Percentiles rank a stretch among this genome's conserved stretches.
These are phyloP conservation scores for Nymphalis urticae DNA, from an alignment of 2,888 invertebrate genomes.

Conservation along the genomic window DNA sequence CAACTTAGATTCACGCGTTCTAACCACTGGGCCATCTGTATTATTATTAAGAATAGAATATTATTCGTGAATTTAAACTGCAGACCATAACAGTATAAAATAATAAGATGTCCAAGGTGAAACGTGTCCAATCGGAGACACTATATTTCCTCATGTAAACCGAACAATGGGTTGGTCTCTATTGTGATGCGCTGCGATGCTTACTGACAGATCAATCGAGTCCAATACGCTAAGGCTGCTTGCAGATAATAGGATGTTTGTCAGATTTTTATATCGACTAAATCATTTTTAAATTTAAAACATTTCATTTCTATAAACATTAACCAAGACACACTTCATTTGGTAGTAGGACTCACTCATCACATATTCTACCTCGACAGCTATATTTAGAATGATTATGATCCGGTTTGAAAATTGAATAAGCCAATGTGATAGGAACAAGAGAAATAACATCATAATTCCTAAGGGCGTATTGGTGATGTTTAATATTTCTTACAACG, in stretches of 20 bases:
- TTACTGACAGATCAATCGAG: slow-evolving; percentile 31
- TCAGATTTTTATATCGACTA: neutral
- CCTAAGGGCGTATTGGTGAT: neutral
- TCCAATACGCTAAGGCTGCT: slow-evolving; percentile 12
- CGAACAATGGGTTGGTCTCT: slow-evolving; percentile 25
- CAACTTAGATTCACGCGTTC: too few species aligned
- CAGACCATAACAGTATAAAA: neutral
- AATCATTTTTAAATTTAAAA: neutral
- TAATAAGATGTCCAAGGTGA: slow-evolving; percentile 8
- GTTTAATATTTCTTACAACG: neutral
- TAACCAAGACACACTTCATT: too few species aligned
- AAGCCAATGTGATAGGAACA: too few species aligned
- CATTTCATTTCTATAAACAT: too few species aligned
- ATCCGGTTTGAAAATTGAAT: too few species aligned
- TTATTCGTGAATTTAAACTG: neutral
- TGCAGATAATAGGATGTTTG: slow-evolving; percentile 9
- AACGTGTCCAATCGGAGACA: slow-evolving; percentile 15
- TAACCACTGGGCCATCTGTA: too few species aligned
- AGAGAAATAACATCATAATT: too few species aligned
- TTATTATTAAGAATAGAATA: too few species aligned
- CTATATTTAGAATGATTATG: too few species aligned
- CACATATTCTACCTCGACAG: too few species aligned
- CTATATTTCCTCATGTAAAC: slow-evolving; percentile 24
- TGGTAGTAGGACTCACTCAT: too few species aligned
- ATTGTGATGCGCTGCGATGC: slow-evolving; percentile 27